A percentile compares a stretch with the other conserved stretches of the same genome.
These are phyloP conservation scores for Synergus umbraculus DNA, from an alignment of 2,888 invertebrate species.

Conservation along the genomic window DNA sequence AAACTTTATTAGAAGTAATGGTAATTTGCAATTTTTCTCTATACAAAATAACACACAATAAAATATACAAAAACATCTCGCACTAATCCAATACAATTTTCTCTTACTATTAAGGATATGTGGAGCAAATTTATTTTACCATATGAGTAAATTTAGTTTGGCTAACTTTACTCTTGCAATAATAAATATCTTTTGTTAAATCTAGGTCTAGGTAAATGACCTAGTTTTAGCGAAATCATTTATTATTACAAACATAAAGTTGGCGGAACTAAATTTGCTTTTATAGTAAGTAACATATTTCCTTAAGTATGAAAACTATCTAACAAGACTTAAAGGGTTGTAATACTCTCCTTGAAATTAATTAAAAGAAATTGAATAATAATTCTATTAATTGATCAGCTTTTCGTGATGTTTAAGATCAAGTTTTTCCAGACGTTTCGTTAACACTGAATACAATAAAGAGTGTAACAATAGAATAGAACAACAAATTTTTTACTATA, in stretches of 20 bases:
- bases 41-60: conserved; percentile 36
- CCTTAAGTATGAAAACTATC: background rate
- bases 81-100: background rate
- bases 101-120: background rate
- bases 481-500: background rate
- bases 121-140: too few relatives aligned
- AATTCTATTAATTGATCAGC: background rate
- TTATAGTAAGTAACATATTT: too few relatives aligned
- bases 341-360: too few relatives aligned
- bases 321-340: background rate
- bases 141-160: too few relatives aligned
- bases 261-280: too few relatives aligned
- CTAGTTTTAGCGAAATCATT: too few relatives aligned
- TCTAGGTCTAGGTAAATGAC: too few relatives aligned
- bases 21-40: conserved; percentile 24
- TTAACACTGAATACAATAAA: background rate
- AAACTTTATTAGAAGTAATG: conserved; percentile 11
- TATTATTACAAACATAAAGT: too few relatives aligned
- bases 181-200: too few relatives aligned
- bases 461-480: too few relatives aligned
- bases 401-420: background rate
- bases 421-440: background rate
- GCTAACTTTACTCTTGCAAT: too few relatives aligned
- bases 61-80: conserved; percentile 31
- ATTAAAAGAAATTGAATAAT: background rate